Evolutionary conservation across 2,888 invertebrate genomes (phyloP), one percentile per base, ranked within the genome.

Genomic region (Lottia gigantea): DNA sequence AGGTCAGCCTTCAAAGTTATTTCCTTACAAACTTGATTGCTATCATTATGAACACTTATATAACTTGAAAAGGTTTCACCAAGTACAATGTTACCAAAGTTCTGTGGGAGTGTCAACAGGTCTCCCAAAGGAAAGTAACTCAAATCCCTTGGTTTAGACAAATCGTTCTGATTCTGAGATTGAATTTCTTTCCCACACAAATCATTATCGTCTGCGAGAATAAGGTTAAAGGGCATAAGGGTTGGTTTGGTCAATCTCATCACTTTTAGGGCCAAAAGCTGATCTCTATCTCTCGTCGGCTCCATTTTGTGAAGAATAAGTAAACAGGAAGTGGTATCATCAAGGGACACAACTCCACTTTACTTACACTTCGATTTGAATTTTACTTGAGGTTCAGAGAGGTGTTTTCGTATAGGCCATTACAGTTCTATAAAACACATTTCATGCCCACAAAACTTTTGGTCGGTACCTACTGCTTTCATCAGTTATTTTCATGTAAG

Each of bases 21-120:
- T 90, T 95, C 94, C 82, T 92, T 92, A 31, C 95, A 96, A 16
- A 92, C 90, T 87, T 95, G 94, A 75, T 92, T 92, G 64, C 96
- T 96, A 89, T 97, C 96, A 90, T 98, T 98, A 86, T 97, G 96
- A 69, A 98, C 95, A 90, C 96, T 97, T 73, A 99, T 94, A 87
- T 97, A 98, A 88, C 98, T 97, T 1, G 98, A 95, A 90, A 99
- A 98, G 16, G 97, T 98, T 91, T 99, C 98, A 23, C 97, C 99
- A 64, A 99, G 91, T 88, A 98, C 98, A 82, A 99, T 97, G 87
- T 96, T 98, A 7, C 98, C 98, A 90, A 98, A 98, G 88, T 95
- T 96, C 90, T 98, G 98, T 16, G 98, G 98, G 67, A 98, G 90
- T 71, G 97, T 91, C 83, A 98, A 91, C 87, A 97, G 95, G 84